Evolutionary conservation across 2,113 vertebrate genomes (phyloP).

Genomic region (Oryzias curvinotus): DNA sequence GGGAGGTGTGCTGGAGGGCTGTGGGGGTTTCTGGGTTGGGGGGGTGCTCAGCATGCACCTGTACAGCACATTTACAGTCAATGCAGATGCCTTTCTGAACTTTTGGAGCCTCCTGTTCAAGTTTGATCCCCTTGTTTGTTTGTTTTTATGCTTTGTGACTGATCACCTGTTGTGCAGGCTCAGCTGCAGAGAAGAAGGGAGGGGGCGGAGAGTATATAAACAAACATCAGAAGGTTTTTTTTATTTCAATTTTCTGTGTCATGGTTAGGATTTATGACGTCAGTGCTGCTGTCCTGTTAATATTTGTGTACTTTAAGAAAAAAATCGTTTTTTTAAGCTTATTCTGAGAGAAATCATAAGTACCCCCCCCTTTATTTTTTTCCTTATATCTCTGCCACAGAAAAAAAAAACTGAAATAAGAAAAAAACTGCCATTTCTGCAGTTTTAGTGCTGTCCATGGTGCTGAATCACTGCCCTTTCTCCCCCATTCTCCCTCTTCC

Average conservation of each 20-base stretch:
- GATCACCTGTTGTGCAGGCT: slow-evolving; percentile 38
- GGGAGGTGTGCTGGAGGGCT: slow-evolving; percentile 53
- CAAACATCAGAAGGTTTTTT: neutral
- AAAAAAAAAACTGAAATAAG: too few species aligned
- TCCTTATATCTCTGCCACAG: neutral
- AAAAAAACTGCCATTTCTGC: too few species aligned
- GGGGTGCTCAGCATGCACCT: neutral
- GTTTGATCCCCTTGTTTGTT: neutral
- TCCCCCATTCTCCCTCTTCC: neutral
- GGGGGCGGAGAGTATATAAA: slow-evolving; percentile 6
- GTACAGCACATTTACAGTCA: slow-evolving; percentile 10
- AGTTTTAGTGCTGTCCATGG: slow-evolving; percentile 43
- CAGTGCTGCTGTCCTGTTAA: too few species aligned
- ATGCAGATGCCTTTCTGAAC: slow-evolving; percentile 54
- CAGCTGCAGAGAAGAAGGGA: neutral
- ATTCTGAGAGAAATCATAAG: too few species aligned
- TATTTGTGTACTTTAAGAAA: too few species aligned
- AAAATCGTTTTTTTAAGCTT: too few species aligned
- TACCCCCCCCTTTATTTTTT: neutral
- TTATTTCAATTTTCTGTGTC: too few species aligned
- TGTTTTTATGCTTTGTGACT: slow-evolving; percentile 24
- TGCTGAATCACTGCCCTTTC: slow-evolving; percentile 55
- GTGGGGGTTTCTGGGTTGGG: neutral
- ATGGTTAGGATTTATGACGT: too few species aligned
- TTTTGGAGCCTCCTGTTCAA: slow-evolving; percentile 18